Conservation (phyloP, 2,888 invertebrate species). For the Drosophila austrosaltans region DNA sequence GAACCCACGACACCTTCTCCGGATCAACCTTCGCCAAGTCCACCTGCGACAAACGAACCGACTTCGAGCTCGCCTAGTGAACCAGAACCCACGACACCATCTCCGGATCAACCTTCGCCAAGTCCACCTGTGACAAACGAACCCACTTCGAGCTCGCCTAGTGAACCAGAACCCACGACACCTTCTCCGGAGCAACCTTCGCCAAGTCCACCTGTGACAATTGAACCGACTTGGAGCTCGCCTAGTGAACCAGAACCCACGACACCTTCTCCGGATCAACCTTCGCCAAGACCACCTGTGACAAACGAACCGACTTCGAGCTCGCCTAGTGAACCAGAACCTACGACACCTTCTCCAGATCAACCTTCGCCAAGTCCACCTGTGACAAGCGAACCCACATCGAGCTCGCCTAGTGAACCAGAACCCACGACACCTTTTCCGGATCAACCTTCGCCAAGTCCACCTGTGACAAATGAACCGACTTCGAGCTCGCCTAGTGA, state of each 20-base stretch:
- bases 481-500: no score
- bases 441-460: background rate
- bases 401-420: background rate
- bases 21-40: no score
- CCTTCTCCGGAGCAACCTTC: constrained; percentile 11
- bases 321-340: background rate
- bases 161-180: background rate
- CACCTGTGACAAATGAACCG: background rate
- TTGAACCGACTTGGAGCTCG: background rate
- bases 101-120: background rate
- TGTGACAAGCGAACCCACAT: no score
- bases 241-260: background rate
- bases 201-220: background rate
- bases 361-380: constrained; percentile 1
- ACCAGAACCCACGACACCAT: no score
- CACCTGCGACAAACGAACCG: no score
- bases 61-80: no score
- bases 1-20: no score
- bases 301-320: background rate
- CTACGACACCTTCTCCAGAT: background rate
- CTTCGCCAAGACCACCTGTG: background rate
- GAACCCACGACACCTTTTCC: constrained; percentile 2
- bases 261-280: constrained; percentile 17
- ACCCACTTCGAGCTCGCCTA: background rate
- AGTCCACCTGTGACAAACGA: no score